Conservation (phyloP, 2,113 vertebrate species). For the Athene noctua region DNA sequence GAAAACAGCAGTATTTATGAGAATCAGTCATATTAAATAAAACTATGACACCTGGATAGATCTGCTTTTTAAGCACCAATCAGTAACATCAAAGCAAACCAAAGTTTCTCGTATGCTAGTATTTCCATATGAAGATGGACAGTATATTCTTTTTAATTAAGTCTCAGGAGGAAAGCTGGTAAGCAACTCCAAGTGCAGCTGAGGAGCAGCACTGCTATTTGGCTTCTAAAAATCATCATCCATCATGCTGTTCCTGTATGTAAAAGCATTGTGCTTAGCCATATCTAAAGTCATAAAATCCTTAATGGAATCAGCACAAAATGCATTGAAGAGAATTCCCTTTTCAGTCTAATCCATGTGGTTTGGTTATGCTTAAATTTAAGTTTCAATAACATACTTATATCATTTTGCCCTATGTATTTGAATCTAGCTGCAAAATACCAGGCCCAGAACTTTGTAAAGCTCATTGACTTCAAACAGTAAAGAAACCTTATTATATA, state of each 20-base stretch:
- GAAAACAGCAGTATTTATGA: not conserved
- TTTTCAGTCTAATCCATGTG: not conserved
- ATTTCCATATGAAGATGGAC: not conserved
- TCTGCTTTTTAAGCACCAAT: not conserved
- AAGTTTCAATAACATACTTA: not conserved
- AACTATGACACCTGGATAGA: not conserved
- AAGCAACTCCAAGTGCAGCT: not conserved
- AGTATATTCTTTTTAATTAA: constrained; percentile 14
- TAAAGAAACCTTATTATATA: not conserved
- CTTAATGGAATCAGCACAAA: constrained; percentile 1
- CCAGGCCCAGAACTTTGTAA: not conserved
- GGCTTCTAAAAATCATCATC: not conserved
- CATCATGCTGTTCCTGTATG: not conserved
- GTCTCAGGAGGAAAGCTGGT: constrained; percentile 1
- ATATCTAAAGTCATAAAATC: constrained; percentile 17
- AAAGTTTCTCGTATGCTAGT: not conserved
- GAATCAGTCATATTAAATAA: not conserved
- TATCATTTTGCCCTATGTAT: not conserved
- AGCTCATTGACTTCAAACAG: not conserved
- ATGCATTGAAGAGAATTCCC: not conserved
- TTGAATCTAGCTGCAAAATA: not conserved
- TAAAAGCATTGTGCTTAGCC: constrained; percentile 1
- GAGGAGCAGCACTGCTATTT: constrained; percentile 4
- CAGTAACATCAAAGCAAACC: not conserved
- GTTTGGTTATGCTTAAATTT: not conserved